Evolutionary conservation across 2,797 vertebrate species (phyloP).

Genomic region (Lateolabrax maculatus): DNA sequence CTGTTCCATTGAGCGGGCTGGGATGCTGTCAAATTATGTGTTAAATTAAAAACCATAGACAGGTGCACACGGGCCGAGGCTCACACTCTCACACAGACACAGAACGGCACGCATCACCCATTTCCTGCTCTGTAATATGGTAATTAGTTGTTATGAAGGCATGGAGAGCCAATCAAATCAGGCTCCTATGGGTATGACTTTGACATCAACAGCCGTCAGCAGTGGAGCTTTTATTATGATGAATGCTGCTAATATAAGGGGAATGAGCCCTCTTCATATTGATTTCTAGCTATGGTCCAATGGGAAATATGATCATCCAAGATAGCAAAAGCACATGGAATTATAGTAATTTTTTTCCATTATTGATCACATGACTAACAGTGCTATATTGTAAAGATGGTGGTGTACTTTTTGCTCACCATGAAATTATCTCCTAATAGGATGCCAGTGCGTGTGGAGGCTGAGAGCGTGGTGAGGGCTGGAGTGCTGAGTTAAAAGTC

Average conservation of each 20-base stretch:
- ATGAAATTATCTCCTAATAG: slow-evolving; percentile 11
- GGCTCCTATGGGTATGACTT: slow-evolving; percentile 59
- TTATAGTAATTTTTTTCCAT: slow-evolving; percentile 26
- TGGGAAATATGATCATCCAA: slow-evolving; percentile 59
- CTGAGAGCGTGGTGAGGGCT: neutral
- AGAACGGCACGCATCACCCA: slow-evolving; percentile 15
- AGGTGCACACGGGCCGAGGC: slow-evolving; percentile 26
- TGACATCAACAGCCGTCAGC: slow-evolving; percentile 67
- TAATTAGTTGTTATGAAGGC: slow-evolving; percentile 71
- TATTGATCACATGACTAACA: slow-evolving; percentile 19
- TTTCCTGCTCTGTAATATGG: slow-evolving; percentile 64
- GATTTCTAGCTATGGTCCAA: slow-evolving; percentile 61
- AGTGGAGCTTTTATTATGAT: slow-evolving; percentile 74
- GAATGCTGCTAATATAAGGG: slow-evolving; percentile 75
- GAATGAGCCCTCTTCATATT: slow-evolving; percentile 57
- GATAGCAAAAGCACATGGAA: slow-evolving; percentile 39
- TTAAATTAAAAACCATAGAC: slow-evolving; percentile 62
- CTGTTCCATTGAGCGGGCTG: slow-evolving; percentile 48
- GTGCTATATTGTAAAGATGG: slow-evolving; percentile 7
- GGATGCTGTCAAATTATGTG: slow-evolving; percentile 60
- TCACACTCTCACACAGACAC: slow-evolving; percentile 3
- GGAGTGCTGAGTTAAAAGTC: slow-evolving; percentile 17
- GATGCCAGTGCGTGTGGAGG: neutral
- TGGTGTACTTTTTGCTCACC: neutral
- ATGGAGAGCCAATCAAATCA: slow-evolving; percentile 65